Evolutionary conservation across 2,113 vertebrate genomes (phyloP).

Genomic region (Perca flavescens): DNA sequence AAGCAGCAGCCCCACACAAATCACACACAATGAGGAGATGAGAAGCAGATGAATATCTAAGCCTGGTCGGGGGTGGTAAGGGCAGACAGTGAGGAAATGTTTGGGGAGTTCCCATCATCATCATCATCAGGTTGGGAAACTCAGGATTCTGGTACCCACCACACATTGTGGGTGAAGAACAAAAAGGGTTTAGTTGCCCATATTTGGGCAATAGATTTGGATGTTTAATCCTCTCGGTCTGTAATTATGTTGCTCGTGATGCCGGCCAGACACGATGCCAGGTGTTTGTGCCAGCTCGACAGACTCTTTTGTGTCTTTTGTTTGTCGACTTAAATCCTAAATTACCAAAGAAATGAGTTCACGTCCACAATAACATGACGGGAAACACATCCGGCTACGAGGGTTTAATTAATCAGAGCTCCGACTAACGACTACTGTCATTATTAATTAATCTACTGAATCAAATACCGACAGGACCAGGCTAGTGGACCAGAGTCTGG

Average conservation of each 20-base stretch:
- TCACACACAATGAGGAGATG: not conserved
- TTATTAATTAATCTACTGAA: no score
- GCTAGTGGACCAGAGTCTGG: no score
- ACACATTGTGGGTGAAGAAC: not conserved
- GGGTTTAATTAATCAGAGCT: no score
- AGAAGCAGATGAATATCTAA: not conserved
- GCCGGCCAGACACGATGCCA: not conserved
- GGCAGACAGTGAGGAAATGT: not conserved
- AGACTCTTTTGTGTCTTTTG: constrained; percentile 3
- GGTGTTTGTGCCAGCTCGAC: constrained; percentile 21
- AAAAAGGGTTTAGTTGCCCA: not conserved
- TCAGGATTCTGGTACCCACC: not conserved
- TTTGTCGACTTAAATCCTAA: not conserved
- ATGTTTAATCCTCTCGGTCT: constrained; percentile 2
- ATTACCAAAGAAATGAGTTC: not conserved
- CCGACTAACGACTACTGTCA: no score
- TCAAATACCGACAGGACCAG: no score
- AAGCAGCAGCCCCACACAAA: not conserved
- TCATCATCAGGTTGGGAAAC: constrained; percentile 13
- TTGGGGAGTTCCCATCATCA: constrained; percentile 21
- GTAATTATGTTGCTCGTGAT: not conserved
- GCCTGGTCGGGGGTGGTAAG: not conserved
- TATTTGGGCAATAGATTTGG: not conserved
- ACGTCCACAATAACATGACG: no score
- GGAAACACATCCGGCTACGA: no score